Evolutionary conservation across 2,113 vertebrate species (phyloP).

Genomic region (Coptodon bakossiorum): DNA sequence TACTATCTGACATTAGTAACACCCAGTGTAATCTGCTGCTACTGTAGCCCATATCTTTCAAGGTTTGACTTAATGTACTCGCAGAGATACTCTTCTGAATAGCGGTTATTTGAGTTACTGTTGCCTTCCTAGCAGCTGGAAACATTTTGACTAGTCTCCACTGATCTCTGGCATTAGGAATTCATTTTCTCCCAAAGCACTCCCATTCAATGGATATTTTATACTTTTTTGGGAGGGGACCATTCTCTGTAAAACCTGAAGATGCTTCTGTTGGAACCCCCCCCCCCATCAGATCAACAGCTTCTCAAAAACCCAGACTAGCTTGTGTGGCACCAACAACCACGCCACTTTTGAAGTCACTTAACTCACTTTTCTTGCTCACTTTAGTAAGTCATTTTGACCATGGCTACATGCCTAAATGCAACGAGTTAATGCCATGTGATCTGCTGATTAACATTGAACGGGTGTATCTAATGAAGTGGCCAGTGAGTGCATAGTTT

Average conservation of each 20-base stretch:
- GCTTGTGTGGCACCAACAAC: not conserved
- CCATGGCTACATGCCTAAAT: not conserved
- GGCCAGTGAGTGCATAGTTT: not conserved
- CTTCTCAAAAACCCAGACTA: not conserved
- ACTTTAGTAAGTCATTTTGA: not conserved
- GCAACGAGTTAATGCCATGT: not conserved
- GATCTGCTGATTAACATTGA: not conserved
- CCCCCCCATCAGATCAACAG: rapidly evolving
- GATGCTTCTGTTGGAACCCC: not conserved
- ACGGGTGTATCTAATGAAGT: not conserved
- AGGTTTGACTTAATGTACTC: not conserved
- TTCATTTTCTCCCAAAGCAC: not conserved
- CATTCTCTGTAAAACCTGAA: not conserved
- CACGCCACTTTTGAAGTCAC: not conserved
- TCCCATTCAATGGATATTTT: not conserved
- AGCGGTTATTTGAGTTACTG: not conserved
- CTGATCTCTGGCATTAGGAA: not conserved
- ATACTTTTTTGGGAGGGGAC: not conserved
- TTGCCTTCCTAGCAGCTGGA: not conserved
- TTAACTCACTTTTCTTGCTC: not conserved
- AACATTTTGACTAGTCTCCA: not conserved
- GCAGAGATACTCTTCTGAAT: not conserved
- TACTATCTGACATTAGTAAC: not conserved
- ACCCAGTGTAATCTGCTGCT: not conserved
- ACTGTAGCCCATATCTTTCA: not conserved